Evolutionary conservation across 2,113 vertebrate genomes (phyloP), one percentile per base, ranked within the genome.

Genomic region (Ellobius talpinus): DNA sequence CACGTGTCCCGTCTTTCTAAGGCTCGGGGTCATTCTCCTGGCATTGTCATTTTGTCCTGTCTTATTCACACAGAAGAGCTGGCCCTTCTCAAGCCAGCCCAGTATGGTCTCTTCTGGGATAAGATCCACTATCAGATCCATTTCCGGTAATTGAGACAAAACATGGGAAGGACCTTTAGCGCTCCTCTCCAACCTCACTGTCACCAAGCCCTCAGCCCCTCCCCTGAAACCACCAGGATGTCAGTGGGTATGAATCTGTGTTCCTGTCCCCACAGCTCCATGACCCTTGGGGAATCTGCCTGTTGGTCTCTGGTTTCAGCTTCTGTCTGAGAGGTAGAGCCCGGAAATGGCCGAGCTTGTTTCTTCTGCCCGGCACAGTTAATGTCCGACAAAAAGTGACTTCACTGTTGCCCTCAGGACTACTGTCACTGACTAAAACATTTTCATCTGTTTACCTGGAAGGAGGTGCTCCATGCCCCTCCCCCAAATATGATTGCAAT

Each of bases 391-490:
- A 47, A 21, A 11, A 29, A 24, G 0, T 26, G 31, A 63, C 21
- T 58, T 72, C 7, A 39, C 7, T 31, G 14, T 36, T 2, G 72
- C 47, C 23, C 12, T 66, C 26, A 29, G 3, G 39, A 68, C n/a
- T 33, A 6, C 63, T 29, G n/a, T 50, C 84, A 29, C 11, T 0
- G 0, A 52, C 3, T 4, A 61, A 52, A 42, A 10, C 5, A 31
- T 24, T 68, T 79, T 47, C 52, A 55, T 45, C 70, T 68, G 33
- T 66, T 70, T 45, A n/a, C 39, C 36, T 14, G 63, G 31, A 63
- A 17, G 23, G 86, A 55, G 36, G 47, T 0, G 12, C 36, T 88
- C 36, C 29, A 11, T 3, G 0, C n/a, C 55, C n/a, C 7, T 39
- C 9, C 87, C 50, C 50, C 5, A 10, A 29, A 36, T 70, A 74